These are phyloP conservation scores for Podarcis lilfordi DNA, from an alignment of 2,797 vertebrate genomes.

Conservation along the genomic window DNA sequence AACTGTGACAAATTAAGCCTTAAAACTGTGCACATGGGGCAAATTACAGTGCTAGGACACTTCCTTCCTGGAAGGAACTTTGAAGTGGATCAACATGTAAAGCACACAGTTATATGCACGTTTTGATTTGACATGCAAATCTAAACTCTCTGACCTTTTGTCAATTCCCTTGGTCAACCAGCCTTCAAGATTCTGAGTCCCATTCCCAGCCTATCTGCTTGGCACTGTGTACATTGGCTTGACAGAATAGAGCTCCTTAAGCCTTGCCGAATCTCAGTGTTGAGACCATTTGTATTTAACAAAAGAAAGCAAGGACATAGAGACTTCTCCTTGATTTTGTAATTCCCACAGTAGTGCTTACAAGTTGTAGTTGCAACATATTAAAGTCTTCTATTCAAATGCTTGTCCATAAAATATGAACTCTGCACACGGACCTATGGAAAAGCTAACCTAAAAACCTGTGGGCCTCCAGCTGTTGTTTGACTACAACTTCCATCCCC, in stretches of 20 bases:
- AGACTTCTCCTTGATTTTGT: slow-evolving; percentile 67
- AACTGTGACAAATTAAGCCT: neutral
- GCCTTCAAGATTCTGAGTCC: slow-evolving; percentile 55
- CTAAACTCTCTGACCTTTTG: slow-evolving; percentile 68
- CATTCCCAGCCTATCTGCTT: slow-evolving; percentile 64
- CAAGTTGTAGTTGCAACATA: slow-evolving; percentile 58
- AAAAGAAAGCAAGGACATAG: slow-evolving; percentile 67
- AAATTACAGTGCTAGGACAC: slow-evolving; percentile 17
- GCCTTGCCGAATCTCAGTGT: slow-evolving; percentile 64
- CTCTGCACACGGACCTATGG: slow-evolving; percentile 46
- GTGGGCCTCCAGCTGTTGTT: too few relatives aligned
- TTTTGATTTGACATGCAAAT: slow-evolving; percentile 67
- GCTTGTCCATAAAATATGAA: slow-evolving; percentile 46
- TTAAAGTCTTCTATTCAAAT: slow-evolving; percentile 50
- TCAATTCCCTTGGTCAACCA: slow-evolving; percentile 55
- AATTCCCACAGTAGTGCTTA: slow-evolving; percentile 49
- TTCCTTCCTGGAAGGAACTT: neutral
- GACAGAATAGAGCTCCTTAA: slow-evolving; percentile 62
- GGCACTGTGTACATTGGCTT: slow-evolving; percentile 49
- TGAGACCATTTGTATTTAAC: slow-evolving; percentile 67
- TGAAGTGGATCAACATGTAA: slow-evolving; percentile 62
- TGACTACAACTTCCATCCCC: too few relatives aligned
- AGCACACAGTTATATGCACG: slow-evolving; percentile 58
- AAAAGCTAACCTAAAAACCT: slow-evolving; percentile 41
- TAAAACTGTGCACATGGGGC: neutral